Evolutionary conservation across 2,113 vertebrate species (phyloP).

Genomic region (Pygoscelis adeliae): DNA sequence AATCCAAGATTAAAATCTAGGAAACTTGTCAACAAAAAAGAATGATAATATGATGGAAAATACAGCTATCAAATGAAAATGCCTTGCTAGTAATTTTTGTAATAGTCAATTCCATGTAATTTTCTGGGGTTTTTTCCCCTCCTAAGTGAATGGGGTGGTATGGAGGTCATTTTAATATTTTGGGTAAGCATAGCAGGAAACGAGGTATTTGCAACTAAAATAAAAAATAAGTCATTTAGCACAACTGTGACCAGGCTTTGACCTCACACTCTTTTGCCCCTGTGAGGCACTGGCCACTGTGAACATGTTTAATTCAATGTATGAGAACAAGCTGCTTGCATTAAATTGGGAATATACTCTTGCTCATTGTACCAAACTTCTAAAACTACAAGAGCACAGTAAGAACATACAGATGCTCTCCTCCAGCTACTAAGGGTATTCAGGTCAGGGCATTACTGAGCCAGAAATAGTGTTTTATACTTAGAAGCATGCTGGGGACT

Average conservation of each 20-base stretch:
- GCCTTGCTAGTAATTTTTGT: slow-evolving; percentile 61
- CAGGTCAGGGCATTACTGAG: not conserved
- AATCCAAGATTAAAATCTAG: slow-evolving; percentile 74
- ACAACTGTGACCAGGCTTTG: not conserved
- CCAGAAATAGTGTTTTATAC: not conserved
- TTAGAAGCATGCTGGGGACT: not conserved
- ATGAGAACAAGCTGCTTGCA: not conserved
- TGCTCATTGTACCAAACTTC: not conserved
- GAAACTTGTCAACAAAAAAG: slow-evolving; percentile 67
- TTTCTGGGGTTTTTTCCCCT: slow-evolving; percentile 35
- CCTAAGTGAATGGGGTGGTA: not conserved
- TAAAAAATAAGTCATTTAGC: slow-evolving; percentile 18
- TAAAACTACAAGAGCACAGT: not conserved
- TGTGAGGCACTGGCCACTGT: not conserved
- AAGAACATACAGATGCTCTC: not conserved
- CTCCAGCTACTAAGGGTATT: not conserved
- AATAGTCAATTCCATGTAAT: slow-evolving; percentile 53
- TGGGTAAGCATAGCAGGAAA: slow-evolving; percentile 41
- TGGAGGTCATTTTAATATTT: slow-evolving; percentile 71
- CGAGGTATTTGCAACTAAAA: slow-evolving; percentile 42
- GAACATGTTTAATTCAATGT: slow-evolving; percentile 8
- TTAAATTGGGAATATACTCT: not conserved
- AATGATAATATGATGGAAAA: slow-evolving; percentile 62
- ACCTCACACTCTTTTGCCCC: not conserved
- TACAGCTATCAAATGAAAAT: slow-evolving; percentile 67